Evolutionary conservation across 2,113 vertebrate genomes (phyloP).

Genomic region (Opisthocomus hoazin): DNA sequence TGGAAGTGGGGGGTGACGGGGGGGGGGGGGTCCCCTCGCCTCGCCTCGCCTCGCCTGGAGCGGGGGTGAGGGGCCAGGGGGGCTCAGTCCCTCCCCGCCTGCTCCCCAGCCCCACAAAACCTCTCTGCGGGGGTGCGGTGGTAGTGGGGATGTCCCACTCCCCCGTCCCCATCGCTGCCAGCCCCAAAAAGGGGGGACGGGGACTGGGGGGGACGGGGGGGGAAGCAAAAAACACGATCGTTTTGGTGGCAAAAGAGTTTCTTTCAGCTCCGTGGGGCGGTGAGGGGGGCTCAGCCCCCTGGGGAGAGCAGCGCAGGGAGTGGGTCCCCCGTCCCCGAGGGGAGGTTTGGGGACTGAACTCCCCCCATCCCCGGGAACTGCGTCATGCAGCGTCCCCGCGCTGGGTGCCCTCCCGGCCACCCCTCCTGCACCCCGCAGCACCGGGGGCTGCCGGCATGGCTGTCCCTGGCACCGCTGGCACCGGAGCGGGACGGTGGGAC

Average conservation of each 20-base stretch:
- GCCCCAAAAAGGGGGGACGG: not conserved
- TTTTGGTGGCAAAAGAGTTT: not conserved
- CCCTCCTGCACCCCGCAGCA: not conserved
- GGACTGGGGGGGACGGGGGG: too few relatives aligned
- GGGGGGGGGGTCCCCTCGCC: too few relatives aligned
- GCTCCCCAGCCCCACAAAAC: not conserved
- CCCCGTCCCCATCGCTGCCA: not conserved
- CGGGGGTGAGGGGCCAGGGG: not conserved
- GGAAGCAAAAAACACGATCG: not conserved
- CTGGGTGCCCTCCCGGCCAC: not conserved
- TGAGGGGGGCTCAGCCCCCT: not conserved
- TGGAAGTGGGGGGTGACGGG: not conserved
- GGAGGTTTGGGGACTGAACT: not conserved
- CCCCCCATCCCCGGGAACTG: not conserved
- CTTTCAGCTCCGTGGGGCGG: rapidly evolving
- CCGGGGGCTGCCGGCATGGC: rapidly evolving
- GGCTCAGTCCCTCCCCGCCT: not conserved
- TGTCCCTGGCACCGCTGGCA: not conserved
- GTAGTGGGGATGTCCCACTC: rapidly evolving
- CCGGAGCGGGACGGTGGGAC: not conserved
- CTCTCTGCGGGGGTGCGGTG: not conserved
- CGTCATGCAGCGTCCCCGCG: not conserved
- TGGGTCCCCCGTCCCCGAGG: not conserved
- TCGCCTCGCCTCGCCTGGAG: too few relatives aligned
- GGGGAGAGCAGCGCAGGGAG: not conserved